Conservation (phyloP, 92 coral and sea anemone genomes). For the Scolanthus callimorphus region DNA sequence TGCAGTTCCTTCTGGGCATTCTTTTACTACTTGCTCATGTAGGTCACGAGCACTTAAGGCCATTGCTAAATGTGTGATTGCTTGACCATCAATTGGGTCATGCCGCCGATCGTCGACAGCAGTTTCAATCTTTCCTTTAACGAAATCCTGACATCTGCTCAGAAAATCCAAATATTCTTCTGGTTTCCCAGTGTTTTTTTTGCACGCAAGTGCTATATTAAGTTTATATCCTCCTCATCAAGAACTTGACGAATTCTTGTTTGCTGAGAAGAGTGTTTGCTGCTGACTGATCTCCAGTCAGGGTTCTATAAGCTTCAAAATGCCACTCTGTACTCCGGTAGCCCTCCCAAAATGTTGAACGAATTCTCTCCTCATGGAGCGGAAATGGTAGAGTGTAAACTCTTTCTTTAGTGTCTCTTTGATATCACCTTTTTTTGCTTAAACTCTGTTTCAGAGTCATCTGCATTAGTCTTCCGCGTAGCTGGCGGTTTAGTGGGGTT, state of each 20-base stretch:
- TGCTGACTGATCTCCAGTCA: conserved; percentile 44
- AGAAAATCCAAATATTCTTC: conserved; percentile 23
- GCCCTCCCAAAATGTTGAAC: conserved; percentile 16
- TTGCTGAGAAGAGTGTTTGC: conserved; percentile 18
- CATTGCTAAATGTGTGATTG: conserved; percentile 39
- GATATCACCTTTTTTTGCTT: conserved; percentile 6
- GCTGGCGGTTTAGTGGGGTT: too few relatives aligned
- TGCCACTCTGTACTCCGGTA: conserved; percentile 19
- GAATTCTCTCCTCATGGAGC: conserved; percentile 24
- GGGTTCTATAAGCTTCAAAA: conserved; percentile 43
- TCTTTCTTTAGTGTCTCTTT: conserved; percentile 14
- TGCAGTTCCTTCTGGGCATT: conserved; percentile 28
- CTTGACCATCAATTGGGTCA: conserved; percentile 27
- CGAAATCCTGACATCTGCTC: conserved; percentile 23
- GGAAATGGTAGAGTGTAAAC: conserved; percentile 21
- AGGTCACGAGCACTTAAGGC: conserved; percentile 50
- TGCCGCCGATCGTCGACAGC: conserved; percentile 46
- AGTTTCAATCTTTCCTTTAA: conserved; percentile 18
- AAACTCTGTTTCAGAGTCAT: conserved; percentile 5
- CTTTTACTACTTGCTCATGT: conserved; percentile 31
- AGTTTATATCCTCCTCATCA: conserved; percentile 24
- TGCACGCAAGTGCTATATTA: conserved; percentile 21
- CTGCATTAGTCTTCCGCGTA: conserved; percentile 15
- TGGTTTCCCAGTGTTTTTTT: conserved; percentile 17
- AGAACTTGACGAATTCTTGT: conserved; percentile 18